A percentile compares a stretch with the other conserved stretches of the same genome.
Evolutionary conservation across 2,113 vertebrate genomes (phyloP).

Genomic region (Paracanthobrama guichenoti): DNA sequence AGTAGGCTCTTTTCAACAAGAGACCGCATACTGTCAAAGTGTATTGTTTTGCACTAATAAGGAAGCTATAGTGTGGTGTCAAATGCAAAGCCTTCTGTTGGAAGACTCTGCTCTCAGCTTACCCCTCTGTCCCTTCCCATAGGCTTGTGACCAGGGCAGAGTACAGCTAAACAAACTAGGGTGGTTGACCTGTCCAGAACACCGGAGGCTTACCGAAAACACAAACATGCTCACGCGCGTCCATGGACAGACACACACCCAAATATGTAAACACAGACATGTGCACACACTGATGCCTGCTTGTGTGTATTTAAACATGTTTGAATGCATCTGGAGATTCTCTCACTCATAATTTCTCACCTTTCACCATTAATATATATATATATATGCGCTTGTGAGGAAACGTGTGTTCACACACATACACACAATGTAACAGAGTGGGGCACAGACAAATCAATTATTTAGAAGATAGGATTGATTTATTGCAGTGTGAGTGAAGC

Average conservation of each 20-base stretch:
- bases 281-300: slow-evolving; percentile 46
- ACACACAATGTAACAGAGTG: slow-evolving; percentile 59
- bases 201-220: slow-evolving; percentile 49
- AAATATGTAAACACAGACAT: slow-evolving; percentile 42
- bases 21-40: slow-evolving; percentile 16
- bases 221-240: slow-evolving; percentile 40
- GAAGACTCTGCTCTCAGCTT: slow-evolving; percentile 57
- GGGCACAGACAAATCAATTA: slow-evolving; percentile 71
- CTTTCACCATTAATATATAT: no score
- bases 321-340: background rate
- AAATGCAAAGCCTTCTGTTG: slow-evolving; percentile 61
- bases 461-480: slow-evolving; percentile 77
- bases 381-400: slow-evolving; percentile 5
- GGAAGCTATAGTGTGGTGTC: slow-evolving; percentile 34
- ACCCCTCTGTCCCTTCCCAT: slow-evolving; percentile 53
- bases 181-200: slow-evolving; percentile 54
- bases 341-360: slow-evolving; percentile 13
- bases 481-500: slow-evolving; percentile 68
- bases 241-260: slow-evolving; percentile 41
- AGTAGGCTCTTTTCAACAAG: background rate
- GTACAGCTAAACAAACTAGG: slow-evolving; percentile 68
- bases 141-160: slow-evolving; percentile 65
- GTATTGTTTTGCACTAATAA: slow-evolving; percentile 31
- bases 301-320: slow-evolving; percentile 50
- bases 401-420: slow-evolving; percentile 9